Conservation (phyloP, 2,888 invertebrate genomes). For the Scelioninae gen. 1 region DNA sequence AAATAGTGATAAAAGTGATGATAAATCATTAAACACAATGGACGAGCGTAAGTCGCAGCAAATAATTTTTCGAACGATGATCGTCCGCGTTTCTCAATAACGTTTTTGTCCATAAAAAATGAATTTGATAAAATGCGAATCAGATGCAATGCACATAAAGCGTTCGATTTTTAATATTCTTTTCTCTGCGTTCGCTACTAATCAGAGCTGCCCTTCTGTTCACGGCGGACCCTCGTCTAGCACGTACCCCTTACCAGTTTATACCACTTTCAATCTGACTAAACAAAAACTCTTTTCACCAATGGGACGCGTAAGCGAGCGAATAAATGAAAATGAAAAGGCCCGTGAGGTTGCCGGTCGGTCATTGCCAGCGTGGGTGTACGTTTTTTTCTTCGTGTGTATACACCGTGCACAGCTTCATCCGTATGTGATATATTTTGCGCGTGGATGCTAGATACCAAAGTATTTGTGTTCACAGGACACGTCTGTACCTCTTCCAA, state of each 20-base stretch:
- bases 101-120: constrained; percentile 32
- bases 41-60: too few relatives aligned
- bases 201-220: constrained; percentile 65
- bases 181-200: constrained; percentile 57
- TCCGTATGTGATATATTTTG: constrained; percentile 52
- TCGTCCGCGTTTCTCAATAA: constrained; percentile 10
- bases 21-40: constrained; percentile 1
- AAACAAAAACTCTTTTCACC: constrained; percentile 74
- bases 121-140: constrained; percentile 42
- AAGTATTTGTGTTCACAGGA: constrained; percentile 54
- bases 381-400: constrained; percentile 24
- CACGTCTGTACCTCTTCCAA: constrained; percentile 47
- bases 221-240: constrained; percentile 60
- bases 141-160: not conserved
- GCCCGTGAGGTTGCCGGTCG: constrained; percentile 58
- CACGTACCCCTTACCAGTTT: constrained; percentile 67
- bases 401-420: constrained; percentile 34
- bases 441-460: constrained; percentile 43
- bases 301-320: constrained; percentile 74
- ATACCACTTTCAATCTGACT: constrained; percentile 74
- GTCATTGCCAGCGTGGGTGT: constrained; percentile 54
- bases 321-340: constrained; percentile 75
- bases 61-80: constrained; percentile 26
- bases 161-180: constrained; percentile 42
- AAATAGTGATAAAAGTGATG: too few relatives aligned